phyloP scores from a whole-genome alignment of 2,113 vertebrate genomes.

The Prinia subflava region DNA sequence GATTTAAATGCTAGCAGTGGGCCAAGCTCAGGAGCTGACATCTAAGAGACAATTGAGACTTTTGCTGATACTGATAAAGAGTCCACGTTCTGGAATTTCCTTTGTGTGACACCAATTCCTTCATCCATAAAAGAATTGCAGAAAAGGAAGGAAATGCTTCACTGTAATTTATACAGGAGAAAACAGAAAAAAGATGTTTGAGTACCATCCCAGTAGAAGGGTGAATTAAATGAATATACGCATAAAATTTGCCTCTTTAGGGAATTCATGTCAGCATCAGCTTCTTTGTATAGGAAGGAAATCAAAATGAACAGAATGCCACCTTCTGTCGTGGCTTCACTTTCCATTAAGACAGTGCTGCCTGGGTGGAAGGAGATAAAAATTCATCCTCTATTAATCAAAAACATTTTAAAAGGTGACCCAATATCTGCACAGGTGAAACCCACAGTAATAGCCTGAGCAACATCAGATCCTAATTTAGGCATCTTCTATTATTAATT shows the following conservation, averaged over 20 bases:
- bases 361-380: background rate
- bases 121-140: background rate
- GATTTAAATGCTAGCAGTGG: background rate
- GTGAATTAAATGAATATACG: background rate
- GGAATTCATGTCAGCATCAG: background rate
- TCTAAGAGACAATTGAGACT: background rate
- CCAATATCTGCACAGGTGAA: background rate
- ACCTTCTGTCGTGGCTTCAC: background rate
- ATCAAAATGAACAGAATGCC: background rate
- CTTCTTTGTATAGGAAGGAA: background rate
- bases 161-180: background rate
- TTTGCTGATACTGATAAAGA: background rate
- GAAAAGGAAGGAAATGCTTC: background rate
- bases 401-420: background rate
- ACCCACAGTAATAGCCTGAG: background rate
- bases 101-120: background rate
- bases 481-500: conserved; percentile 15
- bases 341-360: background rate
- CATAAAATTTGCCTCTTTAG: background rate
- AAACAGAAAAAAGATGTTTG: background rate
- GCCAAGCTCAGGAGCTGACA: background rate
- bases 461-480: background rate
- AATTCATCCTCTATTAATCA: background rate
- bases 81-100: background rate
- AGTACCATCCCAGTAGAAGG: background rate